phyloP scores from a whole-genome alignment of 2,888 invertebrate genomes.

The Agrochola circellaris region DNA sequence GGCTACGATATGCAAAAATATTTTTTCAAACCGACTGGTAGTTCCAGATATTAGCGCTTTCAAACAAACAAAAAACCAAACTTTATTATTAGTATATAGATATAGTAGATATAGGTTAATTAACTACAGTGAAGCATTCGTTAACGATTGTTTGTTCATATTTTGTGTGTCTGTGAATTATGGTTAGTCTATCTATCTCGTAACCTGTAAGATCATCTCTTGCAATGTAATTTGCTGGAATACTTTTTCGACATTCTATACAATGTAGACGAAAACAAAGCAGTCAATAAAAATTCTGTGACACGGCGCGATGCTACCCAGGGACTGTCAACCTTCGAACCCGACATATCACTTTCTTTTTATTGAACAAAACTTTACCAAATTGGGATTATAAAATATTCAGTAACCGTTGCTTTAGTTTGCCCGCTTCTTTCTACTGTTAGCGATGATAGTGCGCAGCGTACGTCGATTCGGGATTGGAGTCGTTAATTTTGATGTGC shows the following conservation, averaged over 20 bases:
- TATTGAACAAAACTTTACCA: constrained; percentile 42
- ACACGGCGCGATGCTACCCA: neutral
- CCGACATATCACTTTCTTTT: constrained; percentile 51
- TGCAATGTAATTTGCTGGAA: neutral
- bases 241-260: neutral
- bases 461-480: constrained; percentile 23
- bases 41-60: neutral
- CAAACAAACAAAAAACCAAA: neutral
- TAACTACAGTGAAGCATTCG: neutral
- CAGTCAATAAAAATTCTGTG: constrained; percentile 42
- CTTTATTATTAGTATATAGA: too few relatives aligned
- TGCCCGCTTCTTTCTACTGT: constrained; percentile 25
- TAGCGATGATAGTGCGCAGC: constrained; percentile 15
- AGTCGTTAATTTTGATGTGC: constrained; percentile 11
- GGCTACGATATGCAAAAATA: neutral
- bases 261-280: constrained; percentile 38
- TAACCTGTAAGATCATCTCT: too few relatives aligned
- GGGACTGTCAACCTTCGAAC: constrained; percentile 32
- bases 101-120: neutral
- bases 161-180: too few relatives aligned
- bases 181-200: neutral
- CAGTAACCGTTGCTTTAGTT: constrained; percentile 39
- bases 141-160: neutral
- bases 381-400: constrained; percentile 51
- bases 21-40: neutral